A percentile compares a stretch with the other conserved stretches of the same genome.
These are phyloP conservation scores for Mesitornis unicolor DNA, from an alignment of 2,113 vertebrate species.

Conservation along the genomic window DNA sequence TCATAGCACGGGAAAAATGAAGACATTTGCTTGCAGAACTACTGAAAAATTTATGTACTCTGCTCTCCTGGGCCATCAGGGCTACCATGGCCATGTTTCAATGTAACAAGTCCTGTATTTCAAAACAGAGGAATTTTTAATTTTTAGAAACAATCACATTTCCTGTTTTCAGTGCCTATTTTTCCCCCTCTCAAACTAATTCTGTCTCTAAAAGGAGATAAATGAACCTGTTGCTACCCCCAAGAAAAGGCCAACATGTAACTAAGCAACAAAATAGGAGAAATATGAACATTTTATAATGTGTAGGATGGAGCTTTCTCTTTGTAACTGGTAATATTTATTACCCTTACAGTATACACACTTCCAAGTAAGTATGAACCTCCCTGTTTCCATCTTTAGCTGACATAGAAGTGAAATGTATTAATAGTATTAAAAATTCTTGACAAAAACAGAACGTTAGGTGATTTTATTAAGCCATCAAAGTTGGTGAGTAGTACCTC, in stretches of 20 bases:
- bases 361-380: neutral
- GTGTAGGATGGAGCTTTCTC: neutral
- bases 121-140: neutral
- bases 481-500: neutral
- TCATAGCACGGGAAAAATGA: neutral
- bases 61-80: neutral
- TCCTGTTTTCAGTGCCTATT: neutral
- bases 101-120: neutral
- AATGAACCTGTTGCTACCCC: neutral
- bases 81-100: neutral
- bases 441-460: neutral
- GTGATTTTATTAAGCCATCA: neutral
- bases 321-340: neutral
- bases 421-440: neutral
- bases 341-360: neutral
- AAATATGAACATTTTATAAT: neutral
- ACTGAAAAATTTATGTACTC: neutral
- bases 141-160: neutral
- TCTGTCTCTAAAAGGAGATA: neutral
- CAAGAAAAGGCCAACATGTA: neutral
- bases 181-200: neutral
- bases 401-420: neutral
- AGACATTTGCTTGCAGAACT: neutral
- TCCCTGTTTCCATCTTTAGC: neutral
- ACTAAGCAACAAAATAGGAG: slow-evolving; percentile 14